phyloP scores from a whole-genome alignment of 2,888 invertebrate genomes.

The Epiblema foenella region DNA sequence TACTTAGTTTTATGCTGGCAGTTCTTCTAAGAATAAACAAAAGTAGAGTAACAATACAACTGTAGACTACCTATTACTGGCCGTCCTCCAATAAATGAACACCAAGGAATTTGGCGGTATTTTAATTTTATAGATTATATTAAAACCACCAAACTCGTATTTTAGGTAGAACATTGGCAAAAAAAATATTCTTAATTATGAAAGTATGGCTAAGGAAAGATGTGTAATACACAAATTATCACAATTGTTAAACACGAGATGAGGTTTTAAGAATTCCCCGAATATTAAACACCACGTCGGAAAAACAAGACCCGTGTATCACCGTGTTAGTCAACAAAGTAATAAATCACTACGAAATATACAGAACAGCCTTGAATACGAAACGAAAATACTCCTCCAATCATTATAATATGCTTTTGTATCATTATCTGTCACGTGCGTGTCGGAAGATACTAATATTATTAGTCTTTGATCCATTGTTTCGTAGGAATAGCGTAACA shows the following conservation, averaged over 20 bases:
- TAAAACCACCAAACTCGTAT: not conserved
- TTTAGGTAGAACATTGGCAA: too few relatives aligned
- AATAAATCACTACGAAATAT: not conserved
- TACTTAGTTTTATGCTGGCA: too few relatives aligned
- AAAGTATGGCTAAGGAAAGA: not conserved
- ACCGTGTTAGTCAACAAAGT: not conserved
- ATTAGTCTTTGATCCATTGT: constrained; percentile 1
- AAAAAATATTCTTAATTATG: not conserved
- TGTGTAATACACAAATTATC: not conserved
- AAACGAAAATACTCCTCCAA: too few relatives aligned
- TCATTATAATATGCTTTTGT: not conserved
- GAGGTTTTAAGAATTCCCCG: not conserved
- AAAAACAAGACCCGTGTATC: not conserved
- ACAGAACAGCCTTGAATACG: not conserved
- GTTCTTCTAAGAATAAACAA: too few relatives aligned
- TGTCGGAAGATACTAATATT: not conserved
- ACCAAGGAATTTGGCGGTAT: too few relatives aligned
- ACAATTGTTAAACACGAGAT: not conserved
- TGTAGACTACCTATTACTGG: too few relatives aligned
- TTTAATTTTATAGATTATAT: not conserved
- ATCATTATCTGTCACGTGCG: not conserved
- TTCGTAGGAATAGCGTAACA: not conserved
- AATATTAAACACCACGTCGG: not conserved
- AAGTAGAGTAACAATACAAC: too few relatives aligned
- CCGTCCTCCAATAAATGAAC: too few relatives aligned